These are phyloP conservation scores for Paedocypris sp. DNA, from an alignment of 2,113 vertebrate genomes.

Conservation along the genomic window DNA sequence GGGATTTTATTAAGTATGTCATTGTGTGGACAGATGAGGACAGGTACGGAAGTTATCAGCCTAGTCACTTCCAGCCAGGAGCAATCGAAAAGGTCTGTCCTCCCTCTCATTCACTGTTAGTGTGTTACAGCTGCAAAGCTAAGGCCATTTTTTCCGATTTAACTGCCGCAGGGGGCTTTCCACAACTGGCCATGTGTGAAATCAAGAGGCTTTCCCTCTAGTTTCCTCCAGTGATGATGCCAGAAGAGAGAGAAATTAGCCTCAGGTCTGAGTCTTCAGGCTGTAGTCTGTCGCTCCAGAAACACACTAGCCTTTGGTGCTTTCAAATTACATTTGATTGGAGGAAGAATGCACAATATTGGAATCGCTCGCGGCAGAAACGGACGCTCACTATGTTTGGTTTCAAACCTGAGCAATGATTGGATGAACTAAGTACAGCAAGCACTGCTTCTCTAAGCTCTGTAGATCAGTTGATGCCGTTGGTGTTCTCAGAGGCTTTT, in stretches of 20 bases:
- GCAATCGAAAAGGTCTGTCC: no score
- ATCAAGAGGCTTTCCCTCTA: slow-evolving; percentile 19
- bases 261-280: not conserved
- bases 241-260: slow-evolving; percentile 20
- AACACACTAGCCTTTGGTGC: not conserved
- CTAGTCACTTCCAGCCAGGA: not conserved
- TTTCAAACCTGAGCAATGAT: slow-evolving; percentile 4
- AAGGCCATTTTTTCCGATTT: not conserved
- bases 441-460: no score
- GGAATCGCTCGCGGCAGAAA: slow-evolving; percentile 23
- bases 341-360: slow-evolving; percentile 27
- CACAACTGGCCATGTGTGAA: slow-evolving; percentile 25
- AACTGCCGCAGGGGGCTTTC: not conserved
- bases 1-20: no score
- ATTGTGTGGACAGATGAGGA: not conserved
- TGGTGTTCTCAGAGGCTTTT: no score
- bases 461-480: no score
- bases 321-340: slow-evolving; percentile 21
- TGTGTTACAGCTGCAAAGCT: not conserved
- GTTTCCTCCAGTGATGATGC: slow-evolving; percentile 1
- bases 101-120: not conserved
- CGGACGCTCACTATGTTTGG: slow-evolving; percentile 8
- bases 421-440: no score
- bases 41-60: not conserved
- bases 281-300: slow-evolving; percentile 2